Evolutionary conservation across 1,140 invertebrate genomes (phyloP).

Genomic region (Drosophila sechellia): DNA sequence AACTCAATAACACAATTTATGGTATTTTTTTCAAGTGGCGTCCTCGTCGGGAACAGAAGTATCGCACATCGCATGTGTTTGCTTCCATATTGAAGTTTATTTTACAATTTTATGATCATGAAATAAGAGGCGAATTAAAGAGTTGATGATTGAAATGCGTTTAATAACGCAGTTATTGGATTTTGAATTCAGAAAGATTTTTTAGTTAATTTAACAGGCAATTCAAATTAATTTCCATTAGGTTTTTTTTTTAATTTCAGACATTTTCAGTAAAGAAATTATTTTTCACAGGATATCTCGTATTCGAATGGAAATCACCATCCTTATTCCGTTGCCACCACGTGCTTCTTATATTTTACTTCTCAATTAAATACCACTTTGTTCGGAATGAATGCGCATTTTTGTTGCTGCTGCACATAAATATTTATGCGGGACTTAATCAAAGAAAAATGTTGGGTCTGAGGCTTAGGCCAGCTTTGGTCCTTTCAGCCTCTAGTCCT

Average conservation of each 20-base stretch:
- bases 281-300: neutral
- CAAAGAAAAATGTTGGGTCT: constrained; percentile 29
- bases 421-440: constrained; percentile 77
- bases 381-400: constrained; percentile 41
- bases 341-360: constrained; percentile 47
- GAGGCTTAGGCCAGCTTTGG: constrained; percentile 8
- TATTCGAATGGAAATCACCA: neutral
- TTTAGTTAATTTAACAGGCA: neutral
- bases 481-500: constrained; percentile 7
- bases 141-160: constrained; percentile 13
- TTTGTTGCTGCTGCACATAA: constrained; percentile 47
- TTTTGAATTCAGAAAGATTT: too few relatives aligned
- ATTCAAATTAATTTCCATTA: neutral
- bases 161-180: neutral
- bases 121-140: constrained; percentile 6
- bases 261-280: neutral
- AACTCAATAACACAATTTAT: constrained; percentile 76
- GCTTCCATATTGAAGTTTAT: constrained; percentile 30
- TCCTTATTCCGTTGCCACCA: neutral
- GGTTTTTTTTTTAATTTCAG: constrained; percentile 13
- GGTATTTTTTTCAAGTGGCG: constrained; percentile 57
- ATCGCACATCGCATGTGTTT: constrained; percentile 39
- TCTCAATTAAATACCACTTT: constrained; percentile 72
- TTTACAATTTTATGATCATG: constrained; percentile 7
- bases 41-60: constrained; percentile 30